phyloP scores from a whole-genome alignment of 2,888 invertebrate genomes.

The Ochropleura plecta region DNA sequence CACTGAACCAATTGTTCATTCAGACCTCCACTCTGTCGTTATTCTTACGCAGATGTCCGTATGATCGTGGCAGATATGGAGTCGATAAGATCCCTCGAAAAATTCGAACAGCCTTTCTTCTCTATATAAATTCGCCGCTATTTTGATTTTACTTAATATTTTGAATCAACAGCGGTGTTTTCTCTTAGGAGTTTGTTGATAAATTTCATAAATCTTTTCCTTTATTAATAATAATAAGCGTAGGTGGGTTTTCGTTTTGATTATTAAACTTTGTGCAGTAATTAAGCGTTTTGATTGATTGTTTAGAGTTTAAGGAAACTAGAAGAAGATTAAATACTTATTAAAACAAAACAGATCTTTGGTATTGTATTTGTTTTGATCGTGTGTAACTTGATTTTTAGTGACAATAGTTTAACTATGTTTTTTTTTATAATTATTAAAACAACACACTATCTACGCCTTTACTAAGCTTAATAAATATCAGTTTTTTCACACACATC shows the following conservation, averaged over 20 bases:
- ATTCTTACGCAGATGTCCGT: slow-evolving; percentile 89
- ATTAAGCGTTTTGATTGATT: slow-evolving; percentile 28
- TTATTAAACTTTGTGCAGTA: slow-evolving; percentile 32
- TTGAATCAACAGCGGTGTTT: slow-evolving; percentile 43
- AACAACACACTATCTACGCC: not conserved
- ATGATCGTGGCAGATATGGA: slow-evolving; percentile 80
- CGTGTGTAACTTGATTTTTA: not conserved
- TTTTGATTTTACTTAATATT: slow-evolving; percentile 46
- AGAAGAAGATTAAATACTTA: slow-evolving; percentile 9
- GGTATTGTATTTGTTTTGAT: not conserved
- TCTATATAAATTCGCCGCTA: slow-evolving; percentile 10
- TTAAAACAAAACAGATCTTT: slow-evolving; percentile 6
- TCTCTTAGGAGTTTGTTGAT: slow-evolving; percentile 35
- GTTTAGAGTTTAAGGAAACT: not conserved
- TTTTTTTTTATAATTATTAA: not conserved
- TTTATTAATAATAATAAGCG: slow-evolving; percentile 31
- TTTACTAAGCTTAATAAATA: not conserved
- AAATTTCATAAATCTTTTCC: slow-evolving; percentile 32
- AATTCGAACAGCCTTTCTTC: slow-evolving; percentile 42
- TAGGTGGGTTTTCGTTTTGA: slow-evolving; percentile 18
- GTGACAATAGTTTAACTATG: not conserved
- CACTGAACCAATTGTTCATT: slow-evolving; percentile 88
- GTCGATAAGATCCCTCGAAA: slow-evolving; percentile 61
- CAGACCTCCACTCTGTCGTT: slow-evolving; percentile 83
- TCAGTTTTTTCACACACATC: not conserved